Evolutionary conservation across 2,888 invertebrate species (phyloP), one percentile per base, ranked within the genome.

Genomic region (Steromphala cineraria): DNA sequence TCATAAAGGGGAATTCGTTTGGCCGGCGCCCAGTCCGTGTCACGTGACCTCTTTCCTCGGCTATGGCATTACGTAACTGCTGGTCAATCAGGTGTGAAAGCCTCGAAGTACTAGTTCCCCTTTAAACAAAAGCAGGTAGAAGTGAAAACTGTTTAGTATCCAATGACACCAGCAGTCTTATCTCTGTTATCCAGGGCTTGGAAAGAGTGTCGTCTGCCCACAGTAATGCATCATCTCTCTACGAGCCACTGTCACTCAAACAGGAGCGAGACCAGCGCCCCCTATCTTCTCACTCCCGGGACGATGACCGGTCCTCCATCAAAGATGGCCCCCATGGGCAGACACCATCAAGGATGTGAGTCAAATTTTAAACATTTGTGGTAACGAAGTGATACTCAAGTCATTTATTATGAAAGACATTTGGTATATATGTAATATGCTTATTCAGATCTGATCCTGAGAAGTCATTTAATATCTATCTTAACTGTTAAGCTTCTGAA

Each of bases 281-380:
- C 10, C 87, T 88, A 36, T 91, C 91, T 8, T 87, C 89, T 0
- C 89, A 89, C 13, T 89, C 90, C 3, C 83, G 90, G n/a, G 91
- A 90, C n/a, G 91, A 91, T 55, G 90, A 89, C 40, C 80, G 89
- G 15, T 67, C 85, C 13, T 86, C 87, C 7, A 85, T 86, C 55
- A 87, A 90, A 82, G 91, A 91, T 74, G 75, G 81, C 75, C 24
- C 75, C 24, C 46, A 46, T 8, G 75, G 53, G 17, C 75, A 75
- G 75, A 75, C 80, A 82, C 28, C 81, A 40, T 80, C 81, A 10
- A 82, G 87, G 81, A 87, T 84, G 84, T 85, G 76, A 67, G 79
- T 78, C n/a, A 2, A 15, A n/a, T n/a, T 15, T 19, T 36, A 46
- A 4, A 46, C 7, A 46, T 10, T n/a, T 10, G 10, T 46, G 13